Evolutionary conservation across 2,797 vertebrate species (phyloP), one percentile per base, ranked within the genome.

Genomic region (Tokudaia muenninki): DNA sequence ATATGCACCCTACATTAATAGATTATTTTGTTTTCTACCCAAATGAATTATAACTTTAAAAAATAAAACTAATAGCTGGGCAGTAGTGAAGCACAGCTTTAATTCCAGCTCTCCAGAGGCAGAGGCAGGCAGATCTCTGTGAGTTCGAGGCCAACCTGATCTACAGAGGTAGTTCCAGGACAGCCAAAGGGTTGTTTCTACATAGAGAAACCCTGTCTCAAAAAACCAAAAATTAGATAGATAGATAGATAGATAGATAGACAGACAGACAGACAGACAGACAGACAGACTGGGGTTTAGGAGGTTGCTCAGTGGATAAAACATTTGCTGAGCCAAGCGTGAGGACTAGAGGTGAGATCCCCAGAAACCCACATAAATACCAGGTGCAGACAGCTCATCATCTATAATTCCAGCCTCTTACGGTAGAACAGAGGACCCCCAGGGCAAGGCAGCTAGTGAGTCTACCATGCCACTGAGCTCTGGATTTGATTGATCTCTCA

Each of bases 11-110:
- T 87, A 37, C 72, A 83, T 65, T 52, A 57, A 72, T 6, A 31
- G 37, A 29, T 91, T 57, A 11, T 24, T 79, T 84, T 72, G 12
- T n/a, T 96, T 96, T 91, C 83, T 95, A 14, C 7, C 61, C 41
- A 63, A 50, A 8, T 70, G 63, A 61, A 72, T 67, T 59, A 34
- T 0, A 47, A 59, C 57, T 92, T 79, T 78, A 47, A 74, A 9
- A 88, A 84, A 7, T 37, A 82, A 82, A 78, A 31, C 26, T 50
- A 29, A 24, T 47, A 77, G 24, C 74, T 29, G 41, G 74, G 74
- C 24, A 14, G 41, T 31, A 16, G 29, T 50, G 44, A 17, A 16
- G 75, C 75, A 50, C 16, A 16, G 26, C 44, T 78, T 50, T 78
- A 52, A 50, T 34, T 31, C 47, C 16, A 78, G 47, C 29, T 52